Conservation (phyloP, 2,888 invertebrate species). For the Laspeyria flexula region DNA sequence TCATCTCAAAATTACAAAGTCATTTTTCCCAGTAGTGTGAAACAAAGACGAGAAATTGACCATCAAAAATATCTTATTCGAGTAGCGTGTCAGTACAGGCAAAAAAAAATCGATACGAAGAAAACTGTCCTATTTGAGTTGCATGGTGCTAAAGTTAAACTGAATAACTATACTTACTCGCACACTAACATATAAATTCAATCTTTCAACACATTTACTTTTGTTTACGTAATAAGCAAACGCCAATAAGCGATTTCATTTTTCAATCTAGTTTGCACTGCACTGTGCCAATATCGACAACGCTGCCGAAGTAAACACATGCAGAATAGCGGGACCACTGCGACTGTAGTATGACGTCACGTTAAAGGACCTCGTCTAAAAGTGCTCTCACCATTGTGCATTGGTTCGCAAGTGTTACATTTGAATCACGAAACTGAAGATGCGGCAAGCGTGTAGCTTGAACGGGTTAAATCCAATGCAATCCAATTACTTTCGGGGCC, state of each 20-base stretch:
- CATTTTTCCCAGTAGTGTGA: too few relatives aligned
- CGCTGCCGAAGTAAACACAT: background rate
- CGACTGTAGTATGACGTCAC: background rate
- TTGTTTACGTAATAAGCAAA: background rate
- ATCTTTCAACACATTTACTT: background rate
- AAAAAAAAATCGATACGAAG: too few relatives aligned
- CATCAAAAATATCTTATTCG: too few relatives aligned
- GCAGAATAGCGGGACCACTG: background rate
- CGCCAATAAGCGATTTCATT: background rate
- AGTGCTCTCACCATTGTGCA: background rate
- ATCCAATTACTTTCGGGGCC: slow-evolving; percentile 2
- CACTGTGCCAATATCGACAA: background rate
- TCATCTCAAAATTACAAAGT: too few relatives aligned
- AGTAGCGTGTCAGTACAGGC: too few relatives aligned
- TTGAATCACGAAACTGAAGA: background rate
- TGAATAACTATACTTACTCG: too few relatives aligned
- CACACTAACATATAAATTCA: too few relatives aligned
- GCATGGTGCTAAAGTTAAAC: too few relatives aligned
- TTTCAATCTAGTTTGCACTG: background rate
- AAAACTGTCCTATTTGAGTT: too few relatives aligned
- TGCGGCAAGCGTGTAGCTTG: background rate
- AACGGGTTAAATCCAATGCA: background rate
- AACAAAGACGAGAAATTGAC: too few relatives aligned
- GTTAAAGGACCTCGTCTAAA: background rate
- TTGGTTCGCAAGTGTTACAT: background rate